Evolutionary conservation across 2,888 invertebrate genomes (phyloP), one percentile per base, ranked within the genome.

Genomic region (Spodoptera picta): DNA sequence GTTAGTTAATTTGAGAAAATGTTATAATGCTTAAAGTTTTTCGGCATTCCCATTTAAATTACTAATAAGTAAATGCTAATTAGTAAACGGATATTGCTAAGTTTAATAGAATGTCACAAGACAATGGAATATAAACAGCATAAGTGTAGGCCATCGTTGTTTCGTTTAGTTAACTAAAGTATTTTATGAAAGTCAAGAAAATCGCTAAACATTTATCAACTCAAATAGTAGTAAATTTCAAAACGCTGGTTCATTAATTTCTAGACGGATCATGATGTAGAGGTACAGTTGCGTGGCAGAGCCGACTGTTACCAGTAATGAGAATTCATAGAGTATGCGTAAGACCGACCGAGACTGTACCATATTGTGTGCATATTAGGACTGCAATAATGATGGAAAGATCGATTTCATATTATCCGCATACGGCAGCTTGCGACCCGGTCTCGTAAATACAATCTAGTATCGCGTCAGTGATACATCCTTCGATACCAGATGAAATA

Each of bases 401-500:
- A 89, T 89, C 83, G 83, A 81, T 85, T 87, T 85, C 80, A 78
- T 74, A 77, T 82, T 88, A 90, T 88, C 85, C 69, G 63, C 61
- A 60, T 60, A 83, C 86, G 81, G 87, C 88, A 87, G 88, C 88
- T 61, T 74, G 84, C 83, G 77, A 82, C 83, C 83, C 80, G 86
- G 83, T 87, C 89, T 91, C 89, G 86, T 92, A 90, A 92, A 92
- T 90, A 88, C 86, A 84, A 87, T 88, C 87, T 86, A 70, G 86
- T 90, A 90, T 89, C 89, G 80, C 79, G 77, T 82, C 84, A 81
- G 85, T 89, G 90, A 90, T 92, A 91, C 90, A 89, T 90, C 86
- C 87, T 77, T 87, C 84, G 91, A 92, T 92, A 92, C 82, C 71
- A 83, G 81, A 88, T 91, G 91, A 92, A 92, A 91, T 92, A 92